A percentile compares a stretch with the other conserved stretches of the same genome.
phyloP scores from a whole-genome alignment of 2,113 vertebrate genomes.

The Oncorhynchus keta region DNA sequence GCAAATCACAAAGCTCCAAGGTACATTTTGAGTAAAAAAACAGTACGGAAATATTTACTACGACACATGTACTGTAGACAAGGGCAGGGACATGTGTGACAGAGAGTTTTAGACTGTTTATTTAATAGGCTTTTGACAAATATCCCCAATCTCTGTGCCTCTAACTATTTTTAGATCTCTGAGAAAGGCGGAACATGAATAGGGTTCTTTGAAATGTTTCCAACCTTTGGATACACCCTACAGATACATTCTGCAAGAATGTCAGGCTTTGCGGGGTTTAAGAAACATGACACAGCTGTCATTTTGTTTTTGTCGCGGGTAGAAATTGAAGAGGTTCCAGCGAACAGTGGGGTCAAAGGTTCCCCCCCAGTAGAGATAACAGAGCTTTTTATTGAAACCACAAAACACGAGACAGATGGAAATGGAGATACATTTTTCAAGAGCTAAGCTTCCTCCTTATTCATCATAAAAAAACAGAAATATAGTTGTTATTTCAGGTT shows the following conservation, averaged over 20 bases:
- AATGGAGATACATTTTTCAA: background rate
- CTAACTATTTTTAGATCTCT: conserved; percentile 36
- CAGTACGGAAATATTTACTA: too few relatives aligned
- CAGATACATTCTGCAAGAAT: conserved; percentile 16
- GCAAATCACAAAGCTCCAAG: too few relatives aligned
- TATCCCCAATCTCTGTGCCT: background rate
- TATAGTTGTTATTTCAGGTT: too few relatives aligned
- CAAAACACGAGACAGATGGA: conserved; percentile 34
- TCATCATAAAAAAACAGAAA: too few relatives aligned
- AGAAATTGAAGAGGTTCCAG: conserved; percentile 28
- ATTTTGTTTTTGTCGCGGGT: conserved; percentile 32
- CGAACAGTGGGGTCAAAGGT: conserved; percentile 36
- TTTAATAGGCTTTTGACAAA: too few relatives aligned
- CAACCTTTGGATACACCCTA: conserved; percentile 12
- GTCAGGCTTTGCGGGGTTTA: conserved; percentile 12
- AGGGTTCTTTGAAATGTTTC: conserved; percentile 28
- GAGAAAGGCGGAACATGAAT: conserved; percentile 28
- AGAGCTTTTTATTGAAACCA: conserved; percentile 29
- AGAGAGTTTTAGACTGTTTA: too few relatives aligned
- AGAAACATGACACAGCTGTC: conserved; percentile 46
- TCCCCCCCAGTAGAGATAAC: conserved; percentile 12
- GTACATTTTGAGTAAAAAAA: too few relatives aligned
- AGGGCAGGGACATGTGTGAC: too few relatives aligned
- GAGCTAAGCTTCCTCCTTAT: background rate
- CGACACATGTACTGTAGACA: too few relatives aligned